Percentiles rank a stretch among this genome's conserved stretches.
Evolutionary conservation across 2,797 vertebrate species (phyloP).

Genomic region (Pelodytes ibericus): DNA sequence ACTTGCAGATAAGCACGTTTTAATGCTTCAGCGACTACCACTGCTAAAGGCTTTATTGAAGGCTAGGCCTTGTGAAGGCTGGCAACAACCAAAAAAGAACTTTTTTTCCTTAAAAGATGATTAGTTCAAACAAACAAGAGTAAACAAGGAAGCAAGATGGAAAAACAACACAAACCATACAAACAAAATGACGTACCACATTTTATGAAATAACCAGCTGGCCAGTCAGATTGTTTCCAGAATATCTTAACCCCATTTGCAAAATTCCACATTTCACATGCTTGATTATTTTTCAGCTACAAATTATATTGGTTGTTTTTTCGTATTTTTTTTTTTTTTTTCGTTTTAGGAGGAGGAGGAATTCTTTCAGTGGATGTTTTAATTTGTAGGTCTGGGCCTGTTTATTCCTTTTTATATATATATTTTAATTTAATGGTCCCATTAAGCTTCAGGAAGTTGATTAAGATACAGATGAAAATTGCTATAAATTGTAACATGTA

Average conservation of each 20-base stretch:
- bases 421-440: too few relatives aligned
- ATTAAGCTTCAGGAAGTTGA: too few relatives aligned
- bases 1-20: slow-evolving; percentile 99
- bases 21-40: slow-evolving; percentile 88
- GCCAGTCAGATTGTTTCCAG: neutral
- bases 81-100: slow-evolving; percentile 31
- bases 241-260: slow-evolving; percentile 53
- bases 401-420: too few relatives aligned
- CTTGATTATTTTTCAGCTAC: neutral
- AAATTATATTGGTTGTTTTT: neutral
- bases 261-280: slow-evolving; percentile 12
- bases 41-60: slow-evolving; percentile 76
- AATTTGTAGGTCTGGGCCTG: too few relatives aligned
- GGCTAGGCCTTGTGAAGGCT: slow-evolving; percentile 64
- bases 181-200: slow-evolving; percentile 56
- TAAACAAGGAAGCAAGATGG: slow-evolving; percentile 70
- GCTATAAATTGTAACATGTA: too few relatives aligned
- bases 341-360: neutral
- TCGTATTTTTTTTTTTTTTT: neutral
- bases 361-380: slow-evolving; percentile 34
- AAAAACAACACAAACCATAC: slow-evolving; percentile 63
- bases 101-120: slow-evolving; percentile 69
- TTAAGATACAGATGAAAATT: too few relatives aligned
- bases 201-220: slow-evolving; percentile 33
- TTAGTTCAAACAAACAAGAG: slow-evolving; percentile 81